A percentile compares a stretch with the other conserved stretches of the same genome.
These are phyloP conservation scores for Grammomys dolichurus DNA, from an alignment of 2,113 vertebrate species.

Conservation along the genomic window DNA sequence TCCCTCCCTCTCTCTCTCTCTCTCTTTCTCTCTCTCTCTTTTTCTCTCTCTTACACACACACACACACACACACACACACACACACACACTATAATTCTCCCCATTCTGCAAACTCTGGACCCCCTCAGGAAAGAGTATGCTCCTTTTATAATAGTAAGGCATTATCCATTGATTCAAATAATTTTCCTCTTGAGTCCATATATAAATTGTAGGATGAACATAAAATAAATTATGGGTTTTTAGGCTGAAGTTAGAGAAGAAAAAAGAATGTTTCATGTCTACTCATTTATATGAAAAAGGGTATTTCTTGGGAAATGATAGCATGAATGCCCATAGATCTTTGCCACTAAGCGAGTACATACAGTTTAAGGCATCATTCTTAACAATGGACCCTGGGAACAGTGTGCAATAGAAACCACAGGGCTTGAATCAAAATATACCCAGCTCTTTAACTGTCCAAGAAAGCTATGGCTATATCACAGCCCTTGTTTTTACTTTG, in stretches of 20 bases:
- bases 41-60: not conserved
- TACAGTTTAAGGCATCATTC: not conserved
- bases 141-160: not conserved
- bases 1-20: rapidly evolving
- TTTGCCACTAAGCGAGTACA: not conserved
- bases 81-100: not conserved
- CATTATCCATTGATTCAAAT: not conserved
- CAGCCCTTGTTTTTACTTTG: not conserved
- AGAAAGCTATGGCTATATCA: not conserved
- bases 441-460: not conserved
- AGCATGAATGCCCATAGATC: not conserved
- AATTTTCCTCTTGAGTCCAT: constrained; percentile 5
- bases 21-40: not conserved
- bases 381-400: not conserved
- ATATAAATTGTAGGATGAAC: not conserved
- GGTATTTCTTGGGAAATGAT: not conserved
- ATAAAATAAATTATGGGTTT: not conserved
- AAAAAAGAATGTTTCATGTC: not conserved
- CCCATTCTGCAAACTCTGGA: not conserved
- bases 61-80: not conserved
- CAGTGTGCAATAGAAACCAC: not conserved
- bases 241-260: not conserved
- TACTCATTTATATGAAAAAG: not conserved
- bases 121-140: not conserved
- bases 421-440: not conserved